phyloP scores from a whole-genome alignment of 2,888 invertebrate genomes.

The Brachypalpus laphriformis region DNA sequence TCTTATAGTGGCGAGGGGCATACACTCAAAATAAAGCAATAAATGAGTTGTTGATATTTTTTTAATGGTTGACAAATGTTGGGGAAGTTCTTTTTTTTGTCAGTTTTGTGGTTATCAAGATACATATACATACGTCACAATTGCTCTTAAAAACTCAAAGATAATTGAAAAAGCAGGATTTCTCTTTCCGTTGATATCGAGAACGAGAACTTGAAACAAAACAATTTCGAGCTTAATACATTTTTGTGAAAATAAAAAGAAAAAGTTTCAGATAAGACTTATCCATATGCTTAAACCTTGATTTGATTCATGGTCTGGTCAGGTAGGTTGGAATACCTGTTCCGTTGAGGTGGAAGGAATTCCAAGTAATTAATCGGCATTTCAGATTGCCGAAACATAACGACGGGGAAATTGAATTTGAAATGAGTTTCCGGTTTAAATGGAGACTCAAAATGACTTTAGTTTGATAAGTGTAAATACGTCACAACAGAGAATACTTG shows the following conservation, averaged over 20 bases:
- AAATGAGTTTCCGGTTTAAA: not conserved
- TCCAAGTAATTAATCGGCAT: slow-evolving; percentile 42
- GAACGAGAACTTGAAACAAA: slow-evolving; percentile 21
- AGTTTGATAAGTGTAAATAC: too few relatives aligned
- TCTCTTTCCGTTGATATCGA: slow-evolving; percentile 19
- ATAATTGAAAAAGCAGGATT: slow-evolving; percentile 66
- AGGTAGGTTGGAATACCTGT: slow-evolving; percentile 43
- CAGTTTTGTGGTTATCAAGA: slow-evolving; percentile 56
- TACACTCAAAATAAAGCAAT: slow-evolving; percentile 49
- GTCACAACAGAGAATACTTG: too few relatives aligned
- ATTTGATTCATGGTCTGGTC: slow-evolving; percentile 59
- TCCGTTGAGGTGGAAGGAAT: slow-evolving; percentile 35
- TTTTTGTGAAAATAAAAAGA: not conserved
- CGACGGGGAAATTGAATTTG: not conserved
- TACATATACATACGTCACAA: slow-evolving; percentile 66
- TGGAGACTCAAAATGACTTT: too few relatives aligned
- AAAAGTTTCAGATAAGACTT: slow-evolving; percentile 49
- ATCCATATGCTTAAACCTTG: slow-evolving; percentile 39
- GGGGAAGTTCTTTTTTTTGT: slow-evolving; percentile 36
- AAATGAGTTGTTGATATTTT: slow-evolving; percentile 68
- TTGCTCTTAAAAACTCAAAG: slow-evolving; percentile 60
- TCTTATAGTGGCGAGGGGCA: not conserved
- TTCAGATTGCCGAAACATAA: not conserved
- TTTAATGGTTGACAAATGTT: slow-evolving; percentile 72
- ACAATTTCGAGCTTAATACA: slow-evolving; percentile 38